Percentiles rank a stretch among this genome's conserved stretches.
These are phyloP conservation scores for Coccyzus lansbergi DNA, from an alignment of 2,797 vertebrate genomes.

Conservation along the genomic window DNA sequence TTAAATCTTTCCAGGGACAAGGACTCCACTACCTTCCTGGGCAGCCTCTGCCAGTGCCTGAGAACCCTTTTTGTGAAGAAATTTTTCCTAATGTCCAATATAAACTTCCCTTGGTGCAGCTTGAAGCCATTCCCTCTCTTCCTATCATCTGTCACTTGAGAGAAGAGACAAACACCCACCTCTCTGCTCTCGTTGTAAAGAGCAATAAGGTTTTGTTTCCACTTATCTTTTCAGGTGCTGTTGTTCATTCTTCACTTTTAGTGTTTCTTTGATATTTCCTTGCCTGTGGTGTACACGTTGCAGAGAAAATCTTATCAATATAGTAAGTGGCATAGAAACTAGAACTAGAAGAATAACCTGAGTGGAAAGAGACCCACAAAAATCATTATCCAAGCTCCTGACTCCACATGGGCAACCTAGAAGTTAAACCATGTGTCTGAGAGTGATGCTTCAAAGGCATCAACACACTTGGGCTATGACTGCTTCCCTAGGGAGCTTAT, in stretches of 20 bases:
- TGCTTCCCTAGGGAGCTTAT: background rate
- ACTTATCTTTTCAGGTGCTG: background rate
- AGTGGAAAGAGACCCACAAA: background rate
- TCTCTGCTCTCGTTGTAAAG: too few species aligned
- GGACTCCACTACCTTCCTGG: too few species aligned
- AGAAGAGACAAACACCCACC: too few species aligned
- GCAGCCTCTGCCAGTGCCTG: too few species aligned
- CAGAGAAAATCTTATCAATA: background rate
- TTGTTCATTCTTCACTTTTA: background rate
- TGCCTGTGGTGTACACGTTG: background rate
- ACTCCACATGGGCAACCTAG: background rate
- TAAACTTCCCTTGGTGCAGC: too few species aligned
- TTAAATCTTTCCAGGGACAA: too few species aligned
- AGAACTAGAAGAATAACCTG: background rate
- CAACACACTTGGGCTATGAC: background rate
- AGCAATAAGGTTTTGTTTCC: too few species aligned
- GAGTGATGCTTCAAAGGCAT: rapidly evolving
- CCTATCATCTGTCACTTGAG: too few species aligned
- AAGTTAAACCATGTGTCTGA: background rate
- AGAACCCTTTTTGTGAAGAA: too few species aligned
- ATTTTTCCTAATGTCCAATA: too few species aligned
- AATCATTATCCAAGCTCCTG: background rate
- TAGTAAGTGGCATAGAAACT: background rate
- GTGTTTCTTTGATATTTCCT: background rate
- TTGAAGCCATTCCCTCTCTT: too few species aligned